A percentile compares a stretch with the other conserved stretches of the same genome.
phyloP scores from a whole-genome alignment of 2,797 vertebrate species.

The Danio choprae region DNA sequence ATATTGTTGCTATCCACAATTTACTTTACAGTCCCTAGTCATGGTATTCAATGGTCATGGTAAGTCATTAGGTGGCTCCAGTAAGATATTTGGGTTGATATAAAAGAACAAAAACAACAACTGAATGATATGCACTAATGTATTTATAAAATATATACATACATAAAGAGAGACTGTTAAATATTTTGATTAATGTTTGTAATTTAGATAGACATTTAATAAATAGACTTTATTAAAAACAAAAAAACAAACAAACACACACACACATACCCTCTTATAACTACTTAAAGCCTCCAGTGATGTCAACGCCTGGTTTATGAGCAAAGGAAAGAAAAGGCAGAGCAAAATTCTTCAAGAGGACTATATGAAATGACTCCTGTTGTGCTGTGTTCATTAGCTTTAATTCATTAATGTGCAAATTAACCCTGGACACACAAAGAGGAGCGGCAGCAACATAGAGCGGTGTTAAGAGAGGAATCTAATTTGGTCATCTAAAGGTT shows the following conservation, averaged over 20 bases:
- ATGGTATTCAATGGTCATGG: constrained; percentile 1
- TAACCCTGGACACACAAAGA: constrained; percentile 47
- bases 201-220: no score
- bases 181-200: no score
- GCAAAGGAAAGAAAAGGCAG: neutral
- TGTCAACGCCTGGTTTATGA: neutral
- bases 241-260: no score
- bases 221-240: no score
- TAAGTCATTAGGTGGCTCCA: neutral
- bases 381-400: constrained; percentile 53
- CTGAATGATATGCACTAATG: no score
- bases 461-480: constrained; percentile 46
- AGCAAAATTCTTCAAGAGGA: constrained; percentile 5
- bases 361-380: constrained; percentile 45
- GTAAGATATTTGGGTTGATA: neutral
- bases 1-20: neutral
- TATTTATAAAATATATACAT: no score
- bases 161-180: no score
- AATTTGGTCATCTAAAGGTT: constrained; percentile 62
- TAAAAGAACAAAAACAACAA: no score
- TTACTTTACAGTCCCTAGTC: neutral
- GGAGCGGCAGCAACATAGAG: constrained; percentile 12
- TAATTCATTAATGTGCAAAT: constrained; percentile 61
- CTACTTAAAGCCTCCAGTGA: neutral
- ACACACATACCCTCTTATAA: constrained; percentile 14